Evolutionary conservation across 2,113 vertebrate species (phyloP).

Genomic region (Anser cygnoides): DNA sequence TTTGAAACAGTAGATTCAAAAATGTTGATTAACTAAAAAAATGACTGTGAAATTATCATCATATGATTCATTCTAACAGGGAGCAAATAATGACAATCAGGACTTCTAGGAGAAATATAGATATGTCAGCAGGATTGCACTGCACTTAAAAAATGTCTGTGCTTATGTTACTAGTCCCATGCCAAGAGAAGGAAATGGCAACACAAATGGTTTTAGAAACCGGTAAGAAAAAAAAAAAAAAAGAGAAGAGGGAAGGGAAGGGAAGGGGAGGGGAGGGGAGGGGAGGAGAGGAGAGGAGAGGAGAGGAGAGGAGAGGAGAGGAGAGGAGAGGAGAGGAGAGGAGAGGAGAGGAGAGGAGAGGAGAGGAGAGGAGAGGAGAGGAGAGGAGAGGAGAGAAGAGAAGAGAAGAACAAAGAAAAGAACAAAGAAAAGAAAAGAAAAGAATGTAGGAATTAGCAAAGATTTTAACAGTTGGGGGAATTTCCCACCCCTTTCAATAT

Average conservation of each 20-base stretch:
- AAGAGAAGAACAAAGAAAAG: too few relatives aligned
- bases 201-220: background rate
- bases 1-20: background rate
- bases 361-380: too few relatives aligned
- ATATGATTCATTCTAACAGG: background rate
- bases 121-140: fast-evolving
- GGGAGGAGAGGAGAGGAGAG: too few relatives aligned
- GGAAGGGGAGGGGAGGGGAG: too few relatives aligned
- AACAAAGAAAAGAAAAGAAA: background rate
- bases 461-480: background rate
- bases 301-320: too few relatives aligned
- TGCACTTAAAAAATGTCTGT: background rate
- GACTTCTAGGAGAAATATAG: background rate
- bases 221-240: background rate
- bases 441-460: background rate
- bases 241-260: too few relatives aligned
- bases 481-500: background rate
- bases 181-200: background rate
- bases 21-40: background rate
- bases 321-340: background rate
- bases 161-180: background rate
- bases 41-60: background rate
- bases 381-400: too few relatives aligned
- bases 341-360: too few relatives aligned
- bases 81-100: background rate